phyloP scores from a whole-genome alignment of 2,113 vertebrate species.

The Paramormyrops kingsleyae region DNA sequence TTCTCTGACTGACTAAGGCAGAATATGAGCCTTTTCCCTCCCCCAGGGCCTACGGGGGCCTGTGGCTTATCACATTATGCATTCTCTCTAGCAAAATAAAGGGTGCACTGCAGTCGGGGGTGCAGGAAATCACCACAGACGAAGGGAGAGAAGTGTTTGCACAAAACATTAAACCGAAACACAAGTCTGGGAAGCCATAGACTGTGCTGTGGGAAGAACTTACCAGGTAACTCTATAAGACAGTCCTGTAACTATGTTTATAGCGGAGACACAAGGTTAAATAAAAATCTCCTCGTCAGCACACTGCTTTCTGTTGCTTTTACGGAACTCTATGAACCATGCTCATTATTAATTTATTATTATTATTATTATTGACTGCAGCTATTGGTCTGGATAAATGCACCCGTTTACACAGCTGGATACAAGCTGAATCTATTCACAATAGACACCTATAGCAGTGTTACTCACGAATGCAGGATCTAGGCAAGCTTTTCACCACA shows the following conservation, averaged over 20 bases:
- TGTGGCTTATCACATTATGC: slow-evolving; percentile 7
- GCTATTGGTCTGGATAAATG: not conserved
- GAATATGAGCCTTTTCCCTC: slow-evolving; percentile 1
- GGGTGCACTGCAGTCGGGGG: not conserved
- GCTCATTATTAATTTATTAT: not conserved
- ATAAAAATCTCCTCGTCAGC: not conserved
- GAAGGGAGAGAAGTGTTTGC: not conserved
- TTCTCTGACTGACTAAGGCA: not conserved
- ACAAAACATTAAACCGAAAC: not conserved
- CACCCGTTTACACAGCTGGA: not conserved
- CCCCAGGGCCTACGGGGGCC: not conserved
- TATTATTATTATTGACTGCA: not conserved
- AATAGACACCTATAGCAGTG: not conserved
- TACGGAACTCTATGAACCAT: not conserved
- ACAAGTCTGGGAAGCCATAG: not conserved
- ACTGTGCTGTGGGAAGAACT: not conserved
- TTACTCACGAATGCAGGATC: not conserved
- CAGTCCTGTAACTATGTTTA: not conserved
- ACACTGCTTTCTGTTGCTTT: not conserved
- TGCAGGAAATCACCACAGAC: not conserved
- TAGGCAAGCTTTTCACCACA: not conserved
- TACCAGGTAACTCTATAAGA: not conserved
- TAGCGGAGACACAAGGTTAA: not conserved
- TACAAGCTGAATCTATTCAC: not conserved
- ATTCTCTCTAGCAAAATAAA: not conserved